Base-by-base conservation (phyloP, 2,113 vertebrate species). In the Sceloporus undulatus region DNA sequence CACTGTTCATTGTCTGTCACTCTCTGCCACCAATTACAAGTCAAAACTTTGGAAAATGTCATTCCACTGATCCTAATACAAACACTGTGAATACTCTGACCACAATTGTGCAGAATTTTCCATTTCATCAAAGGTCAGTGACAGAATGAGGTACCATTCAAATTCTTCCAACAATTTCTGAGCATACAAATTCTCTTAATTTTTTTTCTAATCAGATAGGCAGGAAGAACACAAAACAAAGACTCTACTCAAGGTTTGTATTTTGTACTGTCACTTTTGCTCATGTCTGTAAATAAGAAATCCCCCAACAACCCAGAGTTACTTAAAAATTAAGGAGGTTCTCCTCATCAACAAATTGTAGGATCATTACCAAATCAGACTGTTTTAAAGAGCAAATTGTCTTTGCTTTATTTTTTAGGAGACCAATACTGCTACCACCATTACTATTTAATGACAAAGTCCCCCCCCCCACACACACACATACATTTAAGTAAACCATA, bases 331-430 rank as follows among this genome's bases (percentile, higher is more conserved):
- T 87, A 54, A 56, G 29, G 83, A 27, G 76, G 84, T 80, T 6
- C 3, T 48, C 86, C 89, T 90, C 89, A 89, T 68, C 82, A 86
- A 93, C 81, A 85, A 91, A 82, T 85, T 52, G 86, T 52, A 71
- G 84, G 78, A 91, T 88, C 52, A 82, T 87, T 86, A 90, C 48
- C 78, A 29, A 78, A 82, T 0, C 2, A 77, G 81, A 42, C 34
- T 87, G 38, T 76, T 82, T 92, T 91, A 56, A 91, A 90, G 65
- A 80, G 90, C 81, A 92, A 90, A 93, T 73, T 94, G 77, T 91
- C 71, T 90, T 68, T 2, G 56, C 56, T 74, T 62, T 62, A 62
- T 27, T 75, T 66, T 52, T 56, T 76, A 82, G 9, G 54, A 62
- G 29, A 54, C 25, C 13, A 80, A 27, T 8, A 14, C 6, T 70